Conservation (phyloP, 2,797 vertebrate genomes). For the Melopsittacus undulatus region DNA sequence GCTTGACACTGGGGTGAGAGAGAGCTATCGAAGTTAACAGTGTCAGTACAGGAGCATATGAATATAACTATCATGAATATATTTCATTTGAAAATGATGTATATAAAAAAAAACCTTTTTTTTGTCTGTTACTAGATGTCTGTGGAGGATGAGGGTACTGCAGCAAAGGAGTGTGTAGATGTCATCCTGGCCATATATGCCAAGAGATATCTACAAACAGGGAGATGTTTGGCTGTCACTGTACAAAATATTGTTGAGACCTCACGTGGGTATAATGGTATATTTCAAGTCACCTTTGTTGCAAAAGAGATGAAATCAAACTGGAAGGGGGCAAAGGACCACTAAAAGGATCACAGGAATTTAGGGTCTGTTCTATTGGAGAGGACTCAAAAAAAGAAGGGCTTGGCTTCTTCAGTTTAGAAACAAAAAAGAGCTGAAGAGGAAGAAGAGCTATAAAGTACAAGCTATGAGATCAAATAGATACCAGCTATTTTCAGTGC, state of each 20-base stretch:
- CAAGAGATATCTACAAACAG: background rate
- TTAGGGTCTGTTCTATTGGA: background rate
- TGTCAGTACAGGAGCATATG: background rate
- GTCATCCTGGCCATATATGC: background rate
- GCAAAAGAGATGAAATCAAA: background rate
- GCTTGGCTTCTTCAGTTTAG: background rate
- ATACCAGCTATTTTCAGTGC: background rate
- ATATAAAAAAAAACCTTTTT: background rate
- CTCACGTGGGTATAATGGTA: background rate
- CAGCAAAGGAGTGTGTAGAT: accelerated
- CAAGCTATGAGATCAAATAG: background rate
- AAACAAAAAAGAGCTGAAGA: background rate
- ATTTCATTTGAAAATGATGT: background rate
- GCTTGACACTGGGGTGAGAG: background rate
- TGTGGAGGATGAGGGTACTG: background rate
- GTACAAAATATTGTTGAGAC: background rate
- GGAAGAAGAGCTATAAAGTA: background rate
- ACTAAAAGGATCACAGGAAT: background rate
- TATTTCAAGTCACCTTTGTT: background rate
- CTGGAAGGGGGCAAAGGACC: background rate
- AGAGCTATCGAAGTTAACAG: background rate
- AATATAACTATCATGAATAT: background rate
- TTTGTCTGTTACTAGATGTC: background rate
- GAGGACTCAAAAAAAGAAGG: background rate
- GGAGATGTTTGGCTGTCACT: background rate